Evolutionary conservation across 2,113 vertebrate species (phyloP).

Genomic region (Uropsilus gracilis): DNA sequence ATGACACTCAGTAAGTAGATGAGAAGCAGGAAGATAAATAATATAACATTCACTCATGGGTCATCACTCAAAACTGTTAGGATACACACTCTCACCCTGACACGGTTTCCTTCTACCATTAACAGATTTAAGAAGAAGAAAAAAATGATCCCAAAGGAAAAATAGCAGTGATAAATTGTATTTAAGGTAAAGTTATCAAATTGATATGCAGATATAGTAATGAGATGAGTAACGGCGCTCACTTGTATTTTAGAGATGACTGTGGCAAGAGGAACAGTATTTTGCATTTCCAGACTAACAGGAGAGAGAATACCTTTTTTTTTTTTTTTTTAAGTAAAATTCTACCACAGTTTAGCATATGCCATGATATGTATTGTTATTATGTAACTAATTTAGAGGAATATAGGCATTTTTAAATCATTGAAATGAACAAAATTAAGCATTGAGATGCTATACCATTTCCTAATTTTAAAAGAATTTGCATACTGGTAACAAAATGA

Average conservation of each 20-base stretch:
- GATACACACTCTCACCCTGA: constrained; percentile 52
- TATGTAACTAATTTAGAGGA: background rate
- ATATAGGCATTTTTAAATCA: background rate
- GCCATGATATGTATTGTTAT: no score
- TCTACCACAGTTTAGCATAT: background rate
- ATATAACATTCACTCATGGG: background rate
- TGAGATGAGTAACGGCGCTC: background rate
- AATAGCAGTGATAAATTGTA: background rate
- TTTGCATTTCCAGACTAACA: background rate
- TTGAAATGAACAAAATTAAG: background rate
- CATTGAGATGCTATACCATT: background rate
- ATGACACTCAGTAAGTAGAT: constrained; percentile 64
- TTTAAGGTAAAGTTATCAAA: background rate
- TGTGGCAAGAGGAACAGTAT: background rate
- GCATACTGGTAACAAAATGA: background rate
- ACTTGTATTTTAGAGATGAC: background rate
- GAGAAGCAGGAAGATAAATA: constrained; percentile 63
- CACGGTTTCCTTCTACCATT: constrained; percentile 31
- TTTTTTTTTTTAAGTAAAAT: background rate
- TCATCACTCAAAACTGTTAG: constrained; percentile 61
- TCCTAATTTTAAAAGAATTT: background rate
- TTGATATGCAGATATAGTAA: background rate
- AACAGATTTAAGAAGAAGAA: background rate
- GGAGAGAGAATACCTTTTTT: background rate
- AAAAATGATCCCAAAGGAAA: background rate